phyloP scores from a whole-genome alignment of 2,797 vertebrate genomes.

The Perdix hodgsoniae region DNA sequence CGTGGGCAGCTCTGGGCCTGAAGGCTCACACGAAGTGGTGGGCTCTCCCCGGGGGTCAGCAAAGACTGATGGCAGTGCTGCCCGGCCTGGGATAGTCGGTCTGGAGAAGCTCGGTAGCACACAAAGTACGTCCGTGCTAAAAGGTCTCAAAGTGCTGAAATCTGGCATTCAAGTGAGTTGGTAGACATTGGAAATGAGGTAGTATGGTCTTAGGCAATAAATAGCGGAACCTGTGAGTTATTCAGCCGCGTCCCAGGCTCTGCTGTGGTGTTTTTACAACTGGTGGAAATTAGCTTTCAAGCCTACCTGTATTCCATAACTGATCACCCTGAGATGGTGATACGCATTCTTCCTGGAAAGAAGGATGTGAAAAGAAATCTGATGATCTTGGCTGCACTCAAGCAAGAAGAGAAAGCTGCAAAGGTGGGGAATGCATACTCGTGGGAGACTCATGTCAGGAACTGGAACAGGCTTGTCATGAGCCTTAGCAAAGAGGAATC shows the following conservation, averaged over 20 bases:
- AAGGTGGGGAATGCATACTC: rapidly evolving
- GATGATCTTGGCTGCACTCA: background rate
- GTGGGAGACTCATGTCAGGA: background rate
- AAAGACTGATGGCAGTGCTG: background rate
- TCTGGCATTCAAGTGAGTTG: too few species aligned
- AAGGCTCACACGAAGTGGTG: background rate
- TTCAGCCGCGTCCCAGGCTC: too few species aligned
- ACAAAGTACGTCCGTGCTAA: background rate
- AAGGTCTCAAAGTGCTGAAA: background rate
- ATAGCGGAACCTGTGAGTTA: background rate
- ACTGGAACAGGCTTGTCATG: background rate
- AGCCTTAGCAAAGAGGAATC: background rate
- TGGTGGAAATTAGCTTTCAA: background rate
- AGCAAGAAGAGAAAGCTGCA: background rate
- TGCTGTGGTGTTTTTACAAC: background rate
- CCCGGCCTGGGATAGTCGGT: background rate
- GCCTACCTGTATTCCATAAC: background rate
- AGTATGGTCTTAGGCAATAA: background rate
- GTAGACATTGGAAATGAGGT: background rate
- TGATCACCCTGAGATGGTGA: background rate
- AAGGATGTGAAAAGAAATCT: background rate
- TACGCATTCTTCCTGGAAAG: background rate
- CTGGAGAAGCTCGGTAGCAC: background rate
- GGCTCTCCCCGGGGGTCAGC: background rate
- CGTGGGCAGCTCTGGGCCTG: background rate